Percentiles rank a stretch among this genome's conserved stretches.
Evolutionary conservation across 2,113 vertebrate species (phyloP).

Genomic region (Drymodes brunneopygia): DNA sequence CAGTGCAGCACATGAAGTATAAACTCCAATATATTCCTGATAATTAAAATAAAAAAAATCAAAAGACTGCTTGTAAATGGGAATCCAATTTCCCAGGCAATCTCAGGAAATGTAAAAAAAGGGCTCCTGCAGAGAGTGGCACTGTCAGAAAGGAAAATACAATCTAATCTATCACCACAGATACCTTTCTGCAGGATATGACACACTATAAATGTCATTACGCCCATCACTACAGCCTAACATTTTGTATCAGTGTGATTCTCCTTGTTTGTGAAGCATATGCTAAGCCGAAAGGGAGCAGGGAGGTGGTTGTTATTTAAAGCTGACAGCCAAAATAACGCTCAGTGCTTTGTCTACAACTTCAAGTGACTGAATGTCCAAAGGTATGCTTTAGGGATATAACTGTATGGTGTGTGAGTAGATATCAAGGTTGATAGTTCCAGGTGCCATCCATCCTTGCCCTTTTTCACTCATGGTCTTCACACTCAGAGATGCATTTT

Average conservation of each 20-base stretch:
- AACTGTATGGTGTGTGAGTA: background rate
- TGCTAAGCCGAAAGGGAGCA: slow-evolving; percentile 4
- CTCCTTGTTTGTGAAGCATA: background rate
- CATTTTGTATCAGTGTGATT: background rate
- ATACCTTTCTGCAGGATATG: background rate
- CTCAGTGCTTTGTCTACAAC: background rate
- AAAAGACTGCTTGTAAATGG: background rate
- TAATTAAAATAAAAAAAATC: background rate
- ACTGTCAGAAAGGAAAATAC: background rate
- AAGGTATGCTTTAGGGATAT: background rate
- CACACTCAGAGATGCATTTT: background rate
- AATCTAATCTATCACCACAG: background rate
- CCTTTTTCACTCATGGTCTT: slow-evolving; percentile 4
- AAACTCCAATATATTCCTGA: background rate
- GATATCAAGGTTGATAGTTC: background rate
- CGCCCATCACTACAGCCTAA: background rate
- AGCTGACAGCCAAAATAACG: background rate
- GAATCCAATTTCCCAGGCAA: background rate
- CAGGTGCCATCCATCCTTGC: background rate
- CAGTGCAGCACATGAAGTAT: background rate
- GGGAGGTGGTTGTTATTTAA: slow-evolving; percentile 30
- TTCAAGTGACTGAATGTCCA: background rate
- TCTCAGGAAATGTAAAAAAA: background rate
- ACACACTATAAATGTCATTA: background rate
- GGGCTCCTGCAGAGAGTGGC: background rate